phyloP scores from a whole-genome alignment of 2,888 invertebrate species.

The Glaucopsyche alexis region DNA sequence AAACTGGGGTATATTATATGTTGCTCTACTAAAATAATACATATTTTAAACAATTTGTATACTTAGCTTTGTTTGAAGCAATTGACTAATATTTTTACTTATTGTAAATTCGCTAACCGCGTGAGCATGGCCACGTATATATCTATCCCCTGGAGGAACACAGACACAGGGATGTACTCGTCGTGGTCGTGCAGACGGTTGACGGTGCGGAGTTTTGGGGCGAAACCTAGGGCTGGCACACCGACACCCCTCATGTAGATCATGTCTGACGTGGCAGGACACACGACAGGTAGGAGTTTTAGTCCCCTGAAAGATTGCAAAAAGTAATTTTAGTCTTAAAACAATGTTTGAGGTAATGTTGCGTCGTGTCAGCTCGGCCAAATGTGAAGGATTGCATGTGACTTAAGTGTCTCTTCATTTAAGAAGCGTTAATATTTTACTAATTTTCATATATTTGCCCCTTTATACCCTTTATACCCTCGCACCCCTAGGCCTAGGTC shows the following conservation, averaged over 20 bases:
- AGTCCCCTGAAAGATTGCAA: conserved; percentile 49
- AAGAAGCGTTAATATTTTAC: too few species aligned
- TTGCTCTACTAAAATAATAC: too few species aligned
- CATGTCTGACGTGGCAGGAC: conserved; percentile 59
- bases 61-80: too few species aligned
- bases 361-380: too few species aligned
- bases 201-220: conserved; percentile 49
- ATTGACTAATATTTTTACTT: neutral
- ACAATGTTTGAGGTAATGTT: too few species aligned
- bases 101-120: neutral
- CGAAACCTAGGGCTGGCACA: conserved; percentile 59
- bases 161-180: conserved; percentile 54
- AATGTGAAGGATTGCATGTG: too few species aligned
- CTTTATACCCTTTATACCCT: too few species aligned
- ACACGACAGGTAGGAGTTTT: conserved; percentile 48
- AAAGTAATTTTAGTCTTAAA: neutral
- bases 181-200: conserved; percentile 48
- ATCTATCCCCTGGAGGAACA: conserved; percentile 55
- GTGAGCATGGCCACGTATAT: conserved; percentile 47
- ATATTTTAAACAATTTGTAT: too few species aligned
- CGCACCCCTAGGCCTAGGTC: too few species aligned
- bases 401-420: too few species aligned
- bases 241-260: conserved; percentile 51
- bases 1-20: too few species aligned
- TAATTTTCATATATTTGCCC: too few species aligned